phyloP scores from a whole-genome alignment of 2,888 invertebrate species.

The Cheilosia vernalis region DNA sequence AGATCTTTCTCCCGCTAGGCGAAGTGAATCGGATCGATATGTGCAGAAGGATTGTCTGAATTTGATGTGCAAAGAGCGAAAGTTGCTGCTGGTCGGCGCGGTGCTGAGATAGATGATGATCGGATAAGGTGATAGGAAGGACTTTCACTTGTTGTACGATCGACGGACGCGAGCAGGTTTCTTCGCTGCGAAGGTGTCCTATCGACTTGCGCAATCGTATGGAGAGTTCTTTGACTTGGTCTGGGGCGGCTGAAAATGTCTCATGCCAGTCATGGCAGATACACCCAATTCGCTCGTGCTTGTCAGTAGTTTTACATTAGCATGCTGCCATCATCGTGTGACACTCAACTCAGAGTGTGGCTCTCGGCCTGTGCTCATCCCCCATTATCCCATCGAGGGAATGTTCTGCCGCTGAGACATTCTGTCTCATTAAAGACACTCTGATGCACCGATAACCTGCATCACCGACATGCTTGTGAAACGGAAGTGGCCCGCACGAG shows the following conservation, averaged over 20 bases:
- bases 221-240: slow-evolving; percentile 32
- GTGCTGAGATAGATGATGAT: slow-evolving; percentile 38
- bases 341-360: neutral
- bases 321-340: neutral
- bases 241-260: neutral
- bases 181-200: slow-evolving; percentile 15
- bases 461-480: slow-evolving; percentile 22
- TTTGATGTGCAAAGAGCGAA: slow-evolving; percentile 71
- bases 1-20: slow-evolving; percentile 3
- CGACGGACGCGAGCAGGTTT: slow-evolving; percentile 32
- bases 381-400: slow-evolving; percentile 26
- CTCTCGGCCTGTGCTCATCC: neutral
- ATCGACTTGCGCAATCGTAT: slow-evolving; percentile 31
- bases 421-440: slow-evolving; percentile 33
- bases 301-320: too few relatives aligned
- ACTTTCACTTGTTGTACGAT: slow-evolving; percentile 66
- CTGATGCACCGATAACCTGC: slow-evolving; percentile 32
- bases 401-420: slow-evolving; percentile 23
- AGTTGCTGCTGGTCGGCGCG: slow-evolving; percentile 35
- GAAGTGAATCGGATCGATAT: slow-evolving; percentile 6
- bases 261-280: neutral
- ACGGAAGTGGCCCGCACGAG: slow-evolving; percentile 68
- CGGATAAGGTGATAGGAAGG: slow-evolving; percentile 66
- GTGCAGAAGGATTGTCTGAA: slow-evolving; percentile 58
- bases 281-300: neutral